Conservation (phyloP, 2,888 invertebrate genomes). For the Schizaphis graminum region DNA sequence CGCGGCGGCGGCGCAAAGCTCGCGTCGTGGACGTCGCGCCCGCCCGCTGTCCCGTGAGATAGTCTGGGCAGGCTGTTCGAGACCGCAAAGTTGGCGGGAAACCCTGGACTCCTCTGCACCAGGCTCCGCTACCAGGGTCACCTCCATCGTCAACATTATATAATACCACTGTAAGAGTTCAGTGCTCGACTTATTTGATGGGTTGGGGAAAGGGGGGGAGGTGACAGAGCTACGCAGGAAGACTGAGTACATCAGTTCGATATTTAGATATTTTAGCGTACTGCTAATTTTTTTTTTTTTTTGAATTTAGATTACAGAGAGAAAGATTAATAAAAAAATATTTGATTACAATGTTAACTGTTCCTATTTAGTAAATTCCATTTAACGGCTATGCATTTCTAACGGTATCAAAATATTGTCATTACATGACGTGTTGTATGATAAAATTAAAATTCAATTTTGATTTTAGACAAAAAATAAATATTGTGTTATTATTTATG, state of each 20-base stretch:
- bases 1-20: conserved; percentile 49
- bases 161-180: neutral
- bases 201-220: neutral
- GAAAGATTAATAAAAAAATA: neutral
- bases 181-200: neutral
- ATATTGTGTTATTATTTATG: neutral
- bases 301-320: neutral
- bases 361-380: neutral
- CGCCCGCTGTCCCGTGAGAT: neutral
- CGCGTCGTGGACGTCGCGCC: neutral
- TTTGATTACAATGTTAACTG: neutral
- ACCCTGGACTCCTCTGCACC: neutral
- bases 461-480: neutral
- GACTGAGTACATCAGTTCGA: neutral
- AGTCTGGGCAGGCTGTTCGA: neutral
- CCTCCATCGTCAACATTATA: neutral
- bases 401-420: neutral
- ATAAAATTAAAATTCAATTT: neutral
- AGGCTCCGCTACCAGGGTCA: neutral
- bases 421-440: neutral
- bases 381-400: neutral
- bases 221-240: neutral
- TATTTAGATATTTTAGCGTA: neutral
- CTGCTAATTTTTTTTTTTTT: neutral
- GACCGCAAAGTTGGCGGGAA: neutral